phyloP scores from a whole-genome alignment of 2,113 vertebrate genomes.

The Crotalus tigris region DNA sequence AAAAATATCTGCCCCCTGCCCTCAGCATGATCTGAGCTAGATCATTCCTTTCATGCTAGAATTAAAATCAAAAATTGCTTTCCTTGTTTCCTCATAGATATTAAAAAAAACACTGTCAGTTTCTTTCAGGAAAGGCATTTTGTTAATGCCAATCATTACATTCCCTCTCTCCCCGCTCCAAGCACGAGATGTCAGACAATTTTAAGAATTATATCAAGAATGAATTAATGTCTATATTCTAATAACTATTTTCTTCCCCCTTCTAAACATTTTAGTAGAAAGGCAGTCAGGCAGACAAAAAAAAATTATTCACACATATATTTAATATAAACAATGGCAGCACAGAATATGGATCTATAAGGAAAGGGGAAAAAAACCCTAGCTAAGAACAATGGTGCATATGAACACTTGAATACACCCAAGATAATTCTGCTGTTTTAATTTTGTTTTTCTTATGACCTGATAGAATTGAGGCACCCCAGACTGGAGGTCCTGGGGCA shows the following conservation, averaged over 20 bases:
- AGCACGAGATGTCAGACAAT: neutral
- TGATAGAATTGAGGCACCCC: neutral
- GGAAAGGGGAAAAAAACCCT: neutral
- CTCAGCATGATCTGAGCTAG: neutral
- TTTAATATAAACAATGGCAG: neutral
- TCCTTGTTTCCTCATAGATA: neutral
- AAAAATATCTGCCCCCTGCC: neutral
- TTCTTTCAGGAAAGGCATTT: constrained; percentile 7
- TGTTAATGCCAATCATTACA: neutral
- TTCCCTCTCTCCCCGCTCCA: neutral
- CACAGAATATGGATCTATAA: neutral
- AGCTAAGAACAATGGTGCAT: neutral
- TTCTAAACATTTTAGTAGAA: neutral
- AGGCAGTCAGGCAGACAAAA: neutral
- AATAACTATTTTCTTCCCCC: neutral
- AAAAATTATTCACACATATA: neutral
- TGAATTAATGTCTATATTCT: neutral
- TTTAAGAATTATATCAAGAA: constrained; percentile 10
- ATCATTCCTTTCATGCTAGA: neutral
- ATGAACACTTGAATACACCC: neutral
- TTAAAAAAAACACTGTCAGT: neutral
- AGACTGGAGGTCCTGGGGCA: neutral
- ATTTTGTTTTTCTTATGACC: neutral
- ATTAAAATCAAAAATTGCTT: neutral
- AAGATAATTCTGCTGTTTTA: neutral